Base-by-base conservation (phyloP, 2,888 invertebrate genomes). In the Drosophila recens region DNA sequence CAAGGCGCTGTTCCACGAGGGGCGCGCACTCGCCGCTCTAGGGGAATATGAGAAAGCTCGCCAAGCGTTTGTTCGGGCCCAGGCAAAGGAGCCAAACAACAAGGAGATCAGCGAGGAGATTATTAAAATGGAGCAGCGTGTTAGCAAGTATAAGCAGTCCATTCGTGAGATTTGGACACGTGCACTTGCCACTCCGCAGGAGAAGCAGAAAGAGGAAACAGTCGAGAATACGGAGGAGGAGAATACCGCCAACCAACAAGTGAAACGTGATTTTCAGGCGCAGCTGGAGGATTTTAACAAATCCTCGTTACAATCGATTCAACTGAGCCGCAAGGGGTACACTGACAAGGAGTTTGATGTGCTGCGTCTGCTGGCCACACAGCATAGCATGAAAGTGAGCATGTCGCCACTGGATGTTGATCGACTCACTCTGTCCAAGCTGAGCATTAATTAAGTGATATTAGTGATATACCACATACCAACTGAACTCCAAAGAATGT, bases 1-100 rank as follows among this genome's bases (percentile, higher is more conserved):
- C 4, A 96, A 95, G 92, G 94, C 94, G 1, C 92, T 95, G 13
- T 95, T 94, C 83, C 95, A 96, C 85, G 94, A 95, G 91, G 96
- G 96, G 0, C 95, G 95, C 83, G 96, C 96, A 17, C 91, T 96
- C 13, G 76, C 87, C 63, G 94, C 94, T 92, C 93, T 95, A 34
- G 94, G 94, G 2, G 94, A 95, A 10, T 96, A 94, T 89, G 86
- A 93, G 6, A 87, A 84, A 34, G 96, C 96, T 0, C 94, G 94
- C 72, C 10, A 42, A 0, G 34, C 33, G 1, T 68, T 80, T 13
- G 6, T 82, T 5, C 48, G 38, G 38, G 83, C 83, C 0, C 83
- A 80, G 27, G 17, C 38, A 3, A 80, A 95, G 33, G 93, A 94
- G 68, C 95, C 95, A 0, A 91, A 93, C 6, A 94, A 94, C 86